These are phyloP conservation scores for Coilia nasus DNA, from an alignment of 2,797 vertebrate species.

Conservation along the genomic window DNA sequence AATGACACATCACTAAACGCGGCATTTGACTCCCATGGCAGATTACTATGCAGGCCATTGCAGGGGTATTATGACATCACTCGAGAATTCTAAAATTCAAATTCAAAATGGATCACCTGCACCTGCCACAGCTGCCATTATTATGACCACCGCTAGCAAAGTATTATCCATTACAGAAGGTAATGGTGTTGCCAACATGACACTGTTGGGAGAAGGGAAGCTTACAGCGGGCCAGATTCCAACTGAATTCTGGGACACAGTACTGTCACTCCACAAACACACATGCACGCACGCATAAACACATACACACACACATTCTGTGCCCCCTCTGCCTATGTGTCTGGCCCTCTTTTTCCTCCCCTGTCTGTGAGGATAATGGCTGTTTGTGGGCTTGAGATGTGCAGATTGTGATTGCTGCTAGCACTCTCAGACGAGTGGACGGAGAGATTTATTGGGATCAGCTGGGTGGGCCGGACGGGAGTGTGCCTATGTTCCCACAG, in stretches of 20 bases:
- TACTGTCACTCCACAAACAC: neutral
- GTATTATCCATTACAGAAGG: no score
- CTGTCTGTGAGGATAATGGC: conserved; percentile 43
- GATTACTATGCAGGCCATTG: no score
- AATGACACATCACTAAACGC: no score
- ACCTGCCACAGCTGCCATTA: no score
- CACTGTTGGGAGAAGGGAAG: neutral
- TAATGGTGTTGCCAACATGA: neutral
- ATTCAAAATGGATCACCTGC: no score
- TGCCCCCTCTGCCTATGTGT: neutral
- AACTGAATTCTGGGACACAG: neutral
- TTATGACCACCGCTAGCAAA: no score
- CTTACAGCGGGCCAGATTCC: neutral
- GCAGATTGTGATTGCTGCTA: conserved; percentile 18
- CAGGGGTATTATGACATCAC: no score
- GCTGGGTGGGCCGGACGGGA: neutral
- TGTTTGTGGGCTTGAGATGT: conserved; percentile 40
- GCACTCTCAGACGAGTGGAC: neutral
- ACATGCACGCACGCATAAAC: no score
- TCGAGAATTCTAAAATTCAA: no score
- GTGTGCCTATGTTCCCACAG: no score
- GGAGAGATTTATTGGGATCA: neutral
- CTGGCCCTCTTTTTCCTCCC: neutral
- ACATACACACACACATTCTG: neutral
- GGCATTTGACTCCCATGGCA: no score